phyloP scores from a whole-genome alignment of 2,797 vertebrate genomes.

The Phataginus tricuspis region DNA sequence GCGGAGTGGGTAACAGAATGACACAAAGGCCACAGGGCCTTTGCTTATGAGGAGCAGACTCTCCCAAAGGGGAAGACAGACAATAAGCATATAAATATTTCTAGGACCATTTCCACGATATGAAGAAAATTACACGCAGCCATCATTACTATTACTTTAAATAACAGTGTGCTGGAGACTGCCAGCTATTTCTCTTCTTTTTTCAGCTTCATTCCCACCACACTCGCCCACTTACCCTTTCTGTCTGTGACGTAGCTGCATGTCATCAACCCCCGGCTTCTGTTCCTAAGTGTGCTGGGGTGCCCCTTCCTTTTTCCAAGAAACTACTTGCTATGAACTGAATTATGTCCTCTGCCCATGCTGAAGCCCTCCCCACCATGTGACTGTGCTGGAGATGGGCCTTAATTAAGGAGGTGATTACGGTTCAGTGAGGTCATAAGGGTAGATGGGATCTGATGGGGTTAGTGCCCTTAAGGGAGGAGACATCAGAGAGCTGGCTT shows the following conservation, averaged over 20 bases:
- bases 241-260: rapidly evolving
- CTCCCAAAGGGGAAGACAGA: not conserved
- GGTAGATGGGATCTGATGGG: not conserved
- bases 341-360: not conserved
- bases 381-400: rapidly evolving
- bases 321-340: not conserved
- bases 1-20: not conserved
- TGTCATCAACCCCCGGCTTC: not conserved
- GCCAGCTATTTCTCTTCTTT: too few relatives aligned
- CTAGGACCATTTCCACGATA: not conserved
- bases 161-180: rapidly evolving
- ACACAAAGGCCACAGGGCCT: rapidly evolving
- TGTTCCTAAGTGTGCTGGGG: not conserved
- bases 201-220: not conserved
- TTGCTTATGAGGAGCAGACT: not conserved
- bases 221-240: not conserved
- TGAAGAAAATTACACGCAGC: not conserved
- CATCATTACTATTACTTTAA: not conserved
- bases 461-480: not conserved
- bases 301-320: not conserved
- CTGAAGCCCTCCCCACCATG: not conserved
- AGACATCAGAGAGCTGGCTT: too few relatives aligned
- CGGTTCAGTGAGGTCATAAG: not conserved
- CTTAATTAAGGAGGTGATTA: not conserved
- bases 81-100: not conserved